Conservation (phyloP, 2,113 vertebrate genomes). For the Aphyosemion australe region DNA sequence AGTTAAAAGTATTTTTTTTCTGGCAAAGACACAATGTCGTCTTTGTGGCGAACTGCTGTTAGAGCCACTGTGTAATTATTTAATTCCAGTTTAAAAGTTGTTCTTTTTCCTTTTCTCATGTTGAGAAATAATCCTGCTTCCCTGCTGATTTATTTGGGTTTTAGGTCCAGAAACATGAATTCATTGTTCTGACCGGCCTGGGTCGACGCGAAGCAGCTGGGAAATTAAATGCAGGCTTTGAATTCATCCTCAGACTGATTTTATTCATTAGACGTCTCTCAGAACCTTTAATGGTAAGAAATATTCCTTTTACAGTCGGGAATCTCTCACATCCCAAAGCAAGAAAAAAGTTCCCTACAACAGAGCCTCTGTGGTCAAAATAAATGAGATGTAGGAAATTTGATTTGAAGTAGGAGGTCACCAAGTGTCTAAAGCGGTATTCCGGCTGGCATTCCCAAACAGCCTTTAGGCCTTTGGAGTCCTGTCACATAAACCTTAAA, state of each 20-base stretch:
- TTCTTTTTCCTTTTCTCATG: slow-evolving; percentile 27
- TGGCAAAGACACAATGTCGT: slow-evolving; percentile 57
- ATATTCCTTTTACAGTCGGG: slow-evolving; percentile 8
- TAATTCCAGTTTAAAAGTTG: slow-evolving; percentile 45
- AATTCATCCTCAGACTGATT: slow-evolving; percentile 15
- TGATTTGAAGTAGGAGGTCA: background rate
- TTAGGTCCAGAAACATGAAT: slow-evolving; percentile 2
- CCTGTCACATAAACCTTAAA: slow-evolving; percentile 9
- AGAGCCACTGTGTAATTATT: slow-evolving; percentile 60
- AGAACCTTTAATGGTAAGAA: slow-evolving; percentile 7
- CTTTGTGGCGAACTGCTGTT: slow-evolving; percentile 62
- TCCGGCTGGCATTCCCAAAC: slow-evolving; percentile 1
- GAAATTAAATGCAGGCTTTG: slow-evolving; percentile 21
- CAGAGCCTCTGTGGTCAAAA: slow-evolving; percentile 9
- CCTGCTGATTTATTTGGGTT: slow-evolving; percentile 30
- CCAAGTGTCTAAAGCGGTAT: slow-evolving; percentile 3
- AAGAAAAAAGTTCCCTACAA: background rate
- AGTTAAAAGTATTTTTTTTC: slow-evolving; percentile 56
- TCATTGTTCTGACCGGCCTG: slow-evolving; percentile 26
- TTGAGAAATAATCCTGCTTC: slow-evolving; percentile 49
- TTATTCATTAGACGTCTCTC: slow-evolving; percentile 7
- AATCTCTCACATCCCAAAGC: slow-evolving; percentile 25
- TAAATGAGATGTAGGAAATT: slow-evolving; percentile 22
- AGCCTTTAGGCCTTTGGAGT: slow-evolving; percentile 1
- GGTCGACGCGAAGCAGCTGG: background rate